phyloP scores from a whole-genome alignment of 2,113 vertebrate species.

The Zosterops borbonicus region DNA sequence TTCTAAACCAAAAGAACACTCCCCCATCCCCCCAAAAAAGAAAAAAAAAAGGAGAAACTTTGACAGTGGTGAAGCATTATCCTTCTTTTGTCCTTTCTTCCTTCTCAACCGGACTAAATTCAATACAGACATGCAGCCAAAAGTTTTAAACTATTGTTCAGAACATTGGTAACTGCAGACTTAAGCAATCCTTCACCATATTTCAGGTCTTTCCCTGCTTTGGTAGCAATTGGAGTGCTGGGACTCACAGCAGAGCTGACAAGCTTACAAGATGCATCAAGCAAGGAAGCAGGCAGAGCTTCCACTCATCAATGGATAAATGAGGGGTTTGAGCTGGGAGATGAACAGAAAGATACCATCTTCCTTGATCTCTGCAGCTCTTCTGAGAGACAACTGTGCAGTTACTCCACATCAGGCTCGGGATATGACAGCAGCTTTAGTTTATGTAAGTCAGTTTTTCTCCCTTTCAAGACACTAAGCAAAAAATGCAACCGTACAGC shows the following conservation, averaged over 20 bases:
- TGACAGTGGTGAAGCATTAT: not conserved
- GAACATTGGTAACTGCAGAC: not conserved
- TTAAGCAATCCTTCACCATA: not conserved
- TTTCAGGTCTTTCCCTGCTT: not conserved
- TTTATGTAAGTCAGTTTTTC: not conserved
- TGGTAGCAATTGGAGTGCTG: not conserved
- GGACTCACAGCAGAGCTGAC: not conserved
- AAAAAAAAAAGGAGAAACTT: not conserved
- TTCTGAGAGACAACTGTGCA: not conserved
- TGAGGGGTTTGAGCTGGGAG: not conserved
- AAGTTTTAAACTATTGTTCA: not conserved
- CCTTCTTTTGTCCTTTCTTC: not conserved
- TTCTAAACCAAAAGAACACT: not conserved
- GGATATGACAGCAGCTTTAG: not conserved
- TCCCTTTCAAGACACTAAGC: not conserved
- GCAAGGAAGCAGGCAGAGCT: not conserved
- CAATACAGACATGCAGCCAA: not conserved
- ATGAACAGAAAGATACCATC: not conserved
- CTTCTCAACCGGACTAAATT: not conserved
- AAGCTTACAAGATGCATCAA: not conserved
- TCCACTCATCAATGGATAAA: not conserved
- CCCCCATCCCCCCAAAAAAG: not conserved
- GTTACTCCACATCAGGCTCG: not conserved
- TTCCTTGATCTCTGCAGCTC: not conserved
- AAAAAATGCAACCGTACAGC: not conserved